A percentile compares a stretch with the other conserved stretches of the same genome.
phyloP scores from a whole-genome alignment of 2,888 invertebrate species.

The Pinctada fucata region DNA sequence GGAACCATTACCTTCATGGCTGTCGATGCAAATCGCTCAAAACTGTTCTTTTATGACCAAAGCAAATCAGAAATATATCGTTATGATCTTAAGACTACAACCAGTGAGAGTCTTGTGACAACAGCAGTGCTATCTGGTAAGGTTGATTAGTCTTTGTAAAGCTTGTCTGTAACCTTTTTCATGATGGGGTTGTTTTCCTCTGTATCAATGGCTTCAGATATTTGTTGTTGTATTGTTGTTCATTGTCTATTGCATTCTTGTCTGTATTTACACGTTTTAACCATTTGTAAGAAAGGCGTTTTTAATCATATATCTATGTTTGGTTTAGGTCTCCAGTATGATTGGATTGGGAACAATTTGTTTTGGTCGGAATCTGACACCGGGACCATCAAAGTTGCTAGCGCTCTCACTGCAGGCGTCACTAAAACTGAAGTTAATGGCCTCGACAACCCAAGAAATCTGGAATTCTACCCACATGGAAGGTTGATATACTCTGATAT shows the following conservation, averaged over 20 bases:
- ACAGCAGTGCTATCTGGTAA: neutral
- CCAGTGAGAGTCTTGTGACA: neutral
- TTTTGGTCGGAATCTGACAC: conserved; percentile 22
- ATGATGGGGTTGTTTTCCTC: too few species aligned
- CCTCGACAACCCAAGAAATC: neutral
- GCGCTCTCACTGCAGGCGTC: neutral
- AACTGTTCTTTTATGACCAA: neutral
- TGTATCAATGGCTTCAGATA: too few species aligned
- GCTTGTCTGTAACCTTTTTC: too few species aligned
- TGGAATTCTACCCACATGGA: conserved; percentile 5
- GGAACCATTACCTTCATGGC: neutral
- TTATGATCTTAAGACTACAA: neutral
- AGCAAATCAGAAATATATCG: neutral
- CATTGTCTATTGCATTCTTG: too few species aligned
- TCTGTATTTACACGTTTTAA: too few species aligned
- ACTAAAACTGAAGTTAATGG: neutral
- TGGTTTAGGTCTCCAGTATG: conserved; percentile 8
- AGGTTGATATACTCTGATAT: too few species aligned
- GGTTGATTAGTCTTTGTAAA: too few species aligned
- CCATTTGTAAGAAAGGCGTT: too few species aligned
- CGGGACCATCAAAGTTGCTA: neutral
- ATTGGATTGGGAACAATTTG: conserved; percentile 16
- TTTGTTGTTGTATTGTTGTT: too few species aligned
- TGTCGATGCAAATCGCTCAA: neutral
- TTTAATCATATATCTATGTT: too few species aligned